Evolutionary conservation across 2,797 vertebrate species (phyloP), one percentile per base, ranked within the genome.

Genomic region (Cynopterus sphinx): DNA sequence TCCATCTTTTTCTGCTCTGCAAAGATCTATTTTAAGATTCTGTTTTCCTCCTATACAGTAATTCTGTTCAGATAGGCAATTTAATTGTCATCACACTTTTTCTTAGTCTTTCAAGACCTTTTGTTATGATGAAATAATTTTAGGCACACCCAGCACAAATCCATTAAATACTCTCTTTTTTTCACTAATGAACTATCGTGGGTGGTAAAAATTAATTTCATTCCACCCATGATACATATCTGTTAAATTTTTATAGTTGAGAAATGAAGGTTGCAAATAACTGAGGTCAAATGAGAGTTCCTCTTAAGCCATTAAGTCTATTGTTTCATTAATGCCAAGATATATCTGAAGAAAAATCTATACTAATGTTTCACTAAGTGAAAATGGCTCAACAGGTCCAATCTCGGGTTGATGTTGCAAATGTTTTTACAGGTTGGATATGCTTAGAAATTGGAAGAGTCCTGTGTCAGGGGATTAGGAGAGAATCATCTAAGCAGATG

Each of bases 111-210:
- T 96, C 95, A 98, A 98, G 97, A 97, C 96, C 96, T 97, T 98
- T 98, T 97, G 92, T 96, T 91, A 97, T 81, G 95, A 83, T 87
- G 95, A 98, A 98, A 96, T 97, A 97, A 97, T 94, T 96, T 97
- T 97, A 97, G 96, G 96, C 87, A 96, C 88, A 78, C 97, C 91
- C 24, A 70, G 97, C 97, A 97, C 96, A 98, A 97, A 97, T 96
- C 97, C 95, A 96, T 97, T 86, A 97, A 98, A 97, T 88, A 89
- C 97, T 95, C 97, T 92, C 96, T 95, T 96, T 97, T 95, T 95
- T 98, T 97, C 90, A 53, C 98, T 98, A 98, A 98, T 97, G 98
- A 98, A 97, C 97, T 97, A 97, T 95, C 96, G 97, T 97, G 96
- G 93, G 93, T 87, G 97, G 96, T 97, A 82, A 97, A 98, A 98